Evolutionary conservation across 1,140 invertebrate genomes (phyloP), one percentile per base, ranked within the genome.

Genomic region (Acyrthosiphon pisum): DNA sequence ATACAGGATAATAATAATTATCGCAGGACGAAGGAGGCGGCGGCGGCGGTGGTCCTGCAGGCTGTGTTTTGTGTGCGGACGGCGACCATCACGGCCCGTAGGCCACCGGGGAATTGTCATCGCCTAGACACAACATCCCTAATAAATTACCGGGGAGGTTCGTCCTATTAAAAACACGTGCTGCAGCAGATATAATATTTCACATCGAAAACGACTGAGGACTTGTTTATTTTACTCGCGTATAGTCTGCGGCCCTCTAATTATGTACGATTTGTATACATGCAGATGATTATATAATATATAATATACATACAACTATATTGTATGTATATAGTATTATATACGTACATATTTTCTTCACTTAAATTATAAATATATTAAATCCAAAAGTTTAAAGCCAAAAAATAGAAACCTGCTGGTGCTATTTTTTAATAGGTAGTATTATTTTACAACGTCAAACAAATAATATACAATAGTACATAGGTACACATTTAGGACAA

Each of bases 151-250:
- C 26, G 26, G 81, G 91, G 91, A 23, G 91, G 91, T 93, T 56
- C 48, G 76, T 53, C 91, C 91, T 93, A 93, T 93, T 93, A 93
- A 93, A 93, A 93, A 93, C 91, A 93, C 91, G 91, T 93, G 91
- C 91, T 90, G 88, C 53, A 30, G 88, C 53, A 44, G 23, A 30
- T 84, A 86, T 93, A 83, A 92, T 92, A 92, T 92, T 92, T 92
- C 91, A 92, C 91, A 50, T 83, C 41, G 76, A 83, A 18, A 83
- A 83, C 50, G 35, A 53, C 48, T 30, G n/a, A 9, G 44, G 30
- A 87, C 30, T 76, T 87, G 44, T 35, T 30, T 84, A 84, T 84
- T 20, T 87, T 87, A 87, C 84, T 26, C 41, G 1, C 83, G 14
- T 83, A 87, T n/a, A 18, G 44, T 87, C 11, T 26, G 83, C 22